Percentiles rank a stretch among this genome's conserved stretches.
Evolutionary conservation across 2,113 vertebrate genomes (phyloP).

Genomic region (Syngnathoides biaculeatus): DNA sequence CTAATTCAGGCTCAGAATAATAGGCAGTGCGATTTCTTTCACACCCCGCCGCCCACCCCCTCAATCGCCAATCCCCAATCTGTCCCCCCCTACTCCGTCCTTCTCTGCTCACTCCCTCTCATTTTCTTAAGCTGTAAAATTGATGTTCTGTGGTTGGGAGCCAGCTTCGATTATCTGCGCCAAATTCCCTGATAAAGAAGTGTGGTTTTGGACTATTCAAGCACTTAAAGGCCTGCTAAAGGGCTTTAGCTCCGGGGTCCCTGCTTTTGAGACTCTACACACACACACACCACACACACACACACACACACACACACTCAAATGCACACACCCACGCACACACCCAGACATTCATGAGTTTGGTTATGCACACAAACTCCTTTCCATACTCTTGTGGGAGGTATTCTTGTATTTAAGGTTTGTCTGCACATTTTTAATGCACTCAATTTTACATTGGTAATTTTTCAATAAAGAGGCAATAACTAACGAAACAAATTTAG

Average conservation of each 20-base stretch:
- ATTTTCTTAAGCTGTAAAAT: slow-evolving; percentile 53
- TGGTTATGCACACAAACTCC: slow-evolving; percentile 5
- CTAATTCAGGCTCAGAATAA: slow-evolving; percentile 12
- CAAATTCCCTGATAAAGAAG: slow-evolving; percentile 68
- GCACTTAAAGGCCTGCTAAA: slow-evolving; percentile 63
- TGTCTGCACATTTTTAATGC: slow-evolving; percentile 24
- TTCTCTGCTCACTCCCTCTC: slow-evolving; percentile 16
- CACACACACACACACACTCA: slow-evolving; percentile 9
- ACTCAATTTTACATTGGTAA: not conserved
- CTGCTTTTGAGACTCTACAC: slow-evolving; percentile 41
- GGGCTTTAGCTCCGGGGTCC: slow-evolving; percentile 63
- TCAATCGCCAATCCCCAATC: not conserved
- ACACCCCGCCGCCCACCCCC: not conserved
- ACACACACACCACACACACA: slow-evolving; percentile 18
- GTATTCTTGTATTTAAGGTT: slow-evolving; percentile 34
- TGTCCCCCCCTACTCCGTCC: not conserved
- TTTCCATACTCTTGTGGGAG: slow-evolving; percentile 45
- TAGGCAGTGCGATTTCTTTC: slow-evolving; percentile 1
- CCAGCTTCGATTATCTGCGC: slow-evolving; percentile 61
- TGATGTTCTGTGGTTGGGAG: slow-evolving; percentile 51
- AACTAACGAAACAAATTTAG: not conserved
- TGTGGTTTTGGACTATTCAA: slow-evolving; percentile 59
- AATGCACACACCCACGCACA: slow-evolving; percentile 17
- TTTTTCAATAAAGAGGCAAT: not conserved
- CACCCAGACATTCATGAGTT: slow-evolving; percentile 7